These are phyloP conservation scores for Caradrina kadenii DNA, from an alignment of 2,888 invertebrate genomes.

Conservation along the genomic window DNA sequence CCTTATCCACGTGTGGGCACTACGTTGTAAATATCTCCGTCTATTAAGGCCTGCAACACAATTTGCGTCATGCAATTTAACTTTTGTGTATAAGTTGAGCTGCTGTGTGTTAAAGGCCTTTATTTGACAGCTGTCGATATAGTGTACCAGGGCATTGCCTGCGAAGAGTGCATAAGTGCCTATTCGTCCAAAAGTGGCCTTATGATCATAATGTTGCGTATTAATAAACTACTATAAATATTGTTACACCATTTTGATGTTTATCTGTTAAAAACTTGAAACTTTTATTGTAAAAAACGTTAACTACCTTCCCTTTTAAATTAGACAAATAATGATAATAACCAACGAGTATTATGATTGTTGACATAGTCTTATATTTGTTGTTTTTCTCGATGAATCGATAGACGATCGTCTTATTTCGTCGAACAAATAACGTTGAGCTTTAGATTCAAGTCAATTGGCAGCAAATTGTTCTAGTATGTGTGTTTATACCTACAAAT, in stretches of 20 bases:
- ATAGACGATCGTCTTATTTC: not conserved
- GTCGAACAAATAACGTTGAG: not conserved
- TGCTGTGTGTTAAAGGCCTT: not conserved
- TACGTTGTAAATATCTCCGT: not conserved
- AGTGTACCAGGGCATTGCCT: not conserved
- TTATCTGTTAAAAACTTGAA: not conserved
- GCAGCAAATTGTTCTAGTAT: not conserved
- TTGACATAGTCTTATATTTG: not conserved
- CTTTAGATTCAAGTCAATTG: not conserved
- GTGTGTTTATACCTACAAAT: too few relatives aligned
- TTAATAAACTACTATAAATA: not conserved
- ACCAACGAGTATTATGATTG: not conserved
- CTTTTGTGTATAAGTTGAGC: not conserved
- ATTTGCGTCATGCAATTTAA: not conserved
- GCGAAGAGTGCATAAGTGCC: not conserved
- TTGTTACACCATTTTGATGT: not conserved
- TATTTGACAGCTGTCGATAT: not conserved
- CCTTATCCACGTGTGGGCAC: not conserved
- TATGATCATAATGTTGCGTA: not conserved
- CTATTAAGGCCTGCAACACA: not conserved
- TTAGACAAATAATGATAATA: too few relatives aligned
- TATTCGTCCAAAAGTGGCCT: constrained; percentile 1
- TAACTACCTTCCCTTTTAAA: not conserved
- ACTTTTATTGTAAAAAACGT: not conserved
- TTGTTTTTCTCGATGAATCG: not conserved